Base-by-base conservation (phyloP, 2,888 invertebrate genomes). In the Scaptomyza polygonia region DNA sequence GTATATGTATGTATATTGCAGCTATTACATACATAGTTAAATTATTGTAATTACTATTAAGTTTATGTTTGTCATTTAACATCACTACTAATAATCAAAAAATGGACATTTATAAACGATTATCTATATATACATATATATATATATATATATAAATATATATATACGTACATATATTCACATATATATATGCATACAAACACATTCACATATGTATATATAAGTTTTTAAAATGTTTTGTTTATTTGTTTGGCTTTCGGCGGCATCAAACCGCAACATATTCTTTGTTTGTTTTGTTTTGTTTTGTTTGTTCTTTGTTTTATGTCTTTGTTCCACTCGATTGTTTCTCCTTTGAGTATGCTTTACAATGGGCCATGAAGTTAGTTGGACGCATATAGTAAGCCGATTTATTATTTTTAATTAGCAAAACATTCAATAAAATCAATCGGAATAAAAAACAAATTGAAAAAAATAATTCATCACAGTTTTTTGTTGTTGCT, bases 101-200 rank as follows among this genome's bases (percentile, higher is more conserved):
- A 89, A 89, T 89, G 89, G 89, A 89, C 89, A 90, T 90, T 90
- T 89, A 90, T 90, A 89, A 90, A 90, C 74, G 75, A 77, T 83
- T 79, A 69, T 74, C 71, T 72, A 70, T 69, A 82, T 73, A 69
- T 78, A 69, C 69, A 74, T 70, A 55, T 77, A 63, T 64, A 65
- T 25, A 27, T 32, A 49, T 43, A 30, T 52, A 34, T 66, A n/a
- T n/a, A n/a, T n/a, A n/a, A n/a, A 70, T 69, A 82, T 71, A 69
- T 78, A 69, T 73, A 74, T 70, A 52, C 76, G 61, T 64, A 65
- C 18, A 27, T 34, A 49, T 43, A 30, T 55, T 34, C 58, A 52
- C 29, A 9, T 27, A 54, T 7, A 29, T 58, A 71, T 74, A 78
- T 68, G 51, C 74, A 67, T 77, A 67, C 74, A 71, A 69, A 72